Percentiles rank a stretch among this genome's conserved stretches.
Evolutionary conservation across 2,113 vertebrate species (phyloP).

Genomic region (Donacobius atricapilla): DNA sequence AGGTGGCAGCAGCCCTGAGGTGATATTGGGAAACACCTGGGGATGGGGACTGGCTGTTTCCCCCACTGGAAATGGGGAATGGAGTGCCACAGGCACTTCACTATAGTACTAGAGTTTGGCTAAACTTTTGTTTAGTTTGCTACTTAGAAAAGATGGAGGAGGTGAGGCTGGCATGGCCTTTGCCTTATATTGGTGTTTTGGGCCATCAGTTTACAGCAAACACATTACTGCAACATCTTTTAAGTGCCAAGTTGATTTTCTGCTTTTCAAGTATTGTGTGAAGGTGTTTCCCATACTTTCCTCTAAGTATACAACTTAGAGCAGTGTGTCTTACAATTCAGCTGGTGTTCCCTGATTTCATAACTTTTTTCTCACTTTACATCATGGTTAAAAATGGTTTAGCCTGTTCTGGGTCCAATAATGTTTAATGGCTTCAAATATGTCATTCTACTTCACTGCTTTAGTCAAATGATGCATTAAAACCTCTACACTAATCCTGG

Average conservation of each 20-base stretch:
- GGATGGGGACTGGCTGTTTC: neutral
- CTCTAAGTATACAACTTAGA: neutral
- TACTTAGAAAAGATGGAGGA: neutral
- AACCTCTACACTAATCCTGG: neutral
- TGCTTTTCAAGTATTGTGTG: neutral
- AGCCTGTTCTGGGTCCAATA: neutral
- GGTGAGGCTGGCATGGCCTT: neutral
- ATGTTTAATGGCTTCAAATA: neutral
- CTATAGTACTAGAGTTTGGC: neutral
- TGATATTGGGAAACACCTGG: neutral
- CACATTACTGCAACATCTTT: neutral
- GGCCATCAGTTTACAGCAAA: neutral
- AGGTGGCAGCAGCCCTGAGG: neutral
- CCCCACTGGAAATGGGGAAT: neutral
- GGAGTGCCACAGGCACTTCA: neutral
- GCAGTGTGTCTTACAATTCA: neutral
- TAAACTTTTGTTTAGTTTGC: neutral
- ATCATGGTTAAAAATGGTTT: neutral
- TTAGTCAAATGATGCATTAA: neutral
- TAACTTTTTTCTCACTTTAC: neutral
- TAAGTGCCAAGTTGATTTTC: neutral
- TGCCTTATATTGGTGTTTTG: neutral
- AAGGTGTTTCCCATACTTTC: neutral
- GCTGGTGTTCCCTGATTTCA: neutral
- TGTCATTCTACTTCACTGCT: neutral